phyloP scores from a whole-genome alignment of 2,113 vertebrate species.

The Thalassoma bifasciatum region DNA sequence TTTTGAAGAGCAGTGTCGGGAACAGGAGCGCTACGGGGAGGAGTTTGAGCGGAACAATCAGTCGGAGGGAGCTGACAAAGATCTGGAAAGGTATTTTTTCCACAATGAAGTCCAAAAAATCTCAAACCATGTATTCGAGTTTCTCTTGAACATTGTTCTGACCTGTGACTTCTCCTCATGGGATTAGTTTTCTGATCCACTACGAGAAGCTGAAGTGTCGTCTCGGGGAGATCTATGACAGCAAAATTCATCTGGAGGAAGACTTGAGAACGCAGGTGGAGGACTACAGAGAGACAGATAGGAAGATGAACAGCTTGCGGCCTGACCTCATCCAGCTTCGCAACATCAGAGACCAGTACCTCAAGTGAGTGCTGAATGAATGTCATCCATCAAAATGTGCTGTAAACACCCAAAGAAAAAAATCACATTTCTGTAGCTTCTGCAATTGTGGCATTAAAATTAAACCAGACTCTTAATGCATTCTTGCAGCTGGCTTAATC shows the following conservation, averaged over 20 bases:
- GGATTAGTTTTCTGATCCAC: constrained; percentile 92
- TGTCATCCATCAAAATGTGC: not conserved
- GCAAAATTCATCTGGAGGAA: constrained; percentile 93
- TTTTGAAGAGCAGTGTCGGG: constrained; percentile 94
- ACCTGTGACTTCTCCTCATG: constrained; percentile 36
- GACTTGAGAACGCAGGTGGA: constrained; percentile 94
- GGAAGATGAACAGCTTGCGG: constrained; percentile 96
- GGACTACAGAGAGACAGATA: constrained; percentile 96
- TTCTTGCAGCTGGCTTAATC: constrained; percentile 92
- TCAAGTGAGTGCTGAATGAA: constrained; percentile 86
- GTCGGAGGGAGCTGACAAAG: constrained; percentile 89
- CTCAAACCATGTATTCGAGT: not conserved
- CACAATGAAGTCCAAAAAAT: not conserved
- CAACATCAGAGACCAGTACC: constrained; percentile 96
- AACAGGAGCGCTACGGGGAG: constrained; percentile 92
- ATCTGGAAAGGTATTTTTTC: constrained; percentile 89
- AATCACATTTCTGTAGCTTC: not conserved
- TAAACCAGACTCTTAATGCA: not conserved
- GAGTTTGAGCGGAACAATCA: constrained; percentile 90
- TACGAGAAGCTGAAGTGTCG: constrained; percentile 96
- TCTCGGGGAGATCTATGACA: constrained; percentile 95
- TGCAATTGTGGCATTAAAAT: not conserved
- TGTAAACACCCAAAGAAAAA: not conserved
- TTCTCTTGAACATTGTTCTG: not conserved
- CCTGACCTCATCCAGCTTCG: constrained; percentile 95